Evolutionary conservation across 2,888 invertebrate genomes (phyloP), one percentile per base, ranked within the genome.

Genomic region (Coleophora flavipennella): DNA sequence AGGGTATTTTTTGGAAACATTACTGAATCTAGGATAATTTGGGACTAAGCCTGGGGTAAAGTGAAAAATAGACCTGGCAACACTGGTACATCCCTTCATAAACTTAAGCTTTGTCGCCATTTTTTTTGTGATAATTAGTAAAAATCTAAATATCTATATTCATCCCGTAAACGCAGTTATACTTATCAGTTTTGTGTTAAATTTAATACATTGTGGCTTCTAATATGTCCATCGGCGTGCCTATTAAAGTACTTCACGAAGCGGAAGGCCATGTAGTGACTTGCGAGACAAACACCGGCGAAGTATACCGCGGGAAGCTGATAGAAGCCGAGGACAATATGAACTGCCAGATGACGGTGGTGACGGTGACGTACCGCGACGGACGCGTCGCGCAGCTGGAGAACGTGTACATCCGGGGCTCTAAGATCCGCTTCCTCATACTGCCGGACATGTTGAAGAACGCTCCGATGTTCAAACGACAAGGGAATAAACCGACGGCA

Each of bases 271-370:
- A 99, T 77, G 94, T 96, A 67, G 93, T 99, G 55, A 99, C 99
- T 49, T 94, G 97, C 63, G 99, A 99, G 88, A 99, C 99, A 9
- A 96, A 94, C 52, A 97, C 96, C 86, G 99, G 99, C 52, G 99
- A 99, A 90, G 96, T 99, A 33, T 99, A 98, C 81, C 90, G 99
- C 60, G 99, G 99, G 67, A 99, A 98, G 83, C 85, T 99, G 33
- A 93, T 99, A 33, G 99, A 99, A 86, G 99, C 99, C 6, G 99
- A 99, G 75, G 99, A 99, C 80, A 99, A 99, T 71, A 99, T 99
- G 99, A 99, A 99, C 86, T 98, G 97, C 81, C 97, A 99, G 83
- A 94, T 99, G 94, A 92, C 94, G 42, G 91, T 91, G 62, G 94
- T 97, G 32, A 95, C 94, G 11, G 96, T 96, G 10, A 97, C 97